phyloP scores from a whole-genome alignment of 2,113 vertebrate species.

The Myrmophylax atrothorax region DNA sequence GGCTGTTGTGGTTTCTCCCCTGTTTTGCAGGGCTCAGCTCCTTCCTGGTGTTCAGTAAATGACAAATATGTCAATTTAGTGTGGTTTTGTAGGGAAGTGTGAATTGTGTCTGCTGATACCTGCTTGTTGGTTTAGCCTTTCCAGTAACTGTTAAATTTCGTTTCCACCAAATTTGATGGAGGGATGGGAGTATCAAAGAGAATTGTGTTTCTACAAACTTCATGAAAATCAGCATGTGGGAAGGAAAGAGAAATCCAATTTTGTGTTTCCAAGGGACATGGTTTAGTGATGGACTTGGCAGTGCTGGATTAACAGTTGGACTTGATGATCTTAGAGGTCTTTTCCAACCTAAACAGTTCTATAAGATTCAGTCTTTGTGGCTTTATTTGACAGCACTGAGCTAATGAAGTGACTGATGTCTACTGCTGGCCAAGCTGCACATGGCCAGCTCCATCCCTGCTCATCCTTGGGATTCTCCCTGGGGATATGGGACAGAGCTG shows the following conservation, averaged over 20 bases:
- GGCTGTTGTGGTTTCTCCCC: constrained; percentile 28
- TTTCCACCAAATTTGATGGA: neutral
- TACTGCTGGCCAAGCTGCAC: neutral
- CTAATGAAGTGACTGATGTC: neutral
- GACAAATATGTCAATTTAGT: neutral
- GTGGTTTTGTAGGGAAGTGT: constrained; percentile 19
- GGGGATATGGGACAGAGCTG: neutral
- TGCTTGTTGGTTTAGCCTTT: neutral
- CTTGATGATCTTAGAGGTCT: neutral
- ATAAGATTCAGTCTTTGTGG: neutral
- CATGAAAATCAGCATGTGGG: neutral
- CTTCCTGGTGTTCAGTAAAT: constrained; percentile 1
- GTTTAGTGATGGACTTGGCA: neutral
- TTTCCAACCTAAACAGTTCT: neutral
- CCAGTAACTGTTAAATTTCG: neutral
- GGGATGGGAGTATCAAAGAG: neutral
- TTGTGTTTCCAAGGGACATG: neutral
- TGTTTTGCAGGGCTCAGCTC: constrained; percentile 9
- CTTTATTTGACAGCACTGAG: neutral
- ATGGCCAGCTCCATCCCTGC: neutral
- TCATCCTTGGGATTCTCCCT: neutral
- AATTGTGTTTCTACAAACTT: neutral
- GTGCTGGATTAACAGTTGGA: neutral
- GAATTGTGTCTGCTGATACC: constrained; percentile 2
- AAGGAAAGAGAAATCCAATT: neutral